Evolutionary conservation across 2,113 vertebrate species (phyloP).

Genomic region (Chascanopsetta lugubris): DNA sequence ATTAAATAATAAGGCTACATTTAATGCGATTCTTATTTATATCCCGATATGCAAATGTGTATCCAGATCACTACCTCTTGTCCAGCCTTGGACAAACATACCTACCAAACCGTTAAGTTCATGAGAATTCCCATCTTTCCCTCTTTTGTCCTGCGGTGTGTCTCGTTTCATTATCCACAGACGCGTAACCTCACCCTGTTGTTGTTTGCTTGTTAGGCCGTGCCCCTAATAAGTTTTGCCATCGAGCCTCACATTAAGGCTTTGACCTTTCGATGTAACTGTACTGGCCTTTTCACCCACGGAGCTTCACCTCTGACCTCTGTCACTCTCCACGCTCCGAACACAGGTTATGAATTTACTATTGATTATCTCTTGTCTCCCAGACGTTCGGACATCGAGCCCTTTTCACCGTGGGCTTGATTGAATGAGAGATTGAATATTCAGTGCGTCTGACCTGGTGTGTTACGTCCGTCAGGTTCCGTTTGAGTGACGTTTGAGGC

Average conservation of each 20-base stretch:
- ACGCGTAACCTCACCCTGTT: slow-evolving; percentile 6
- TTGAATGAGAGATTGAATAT: slow-evolving; percentile 14
- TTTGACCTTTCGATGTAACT: slow-evolving; percentile 81
- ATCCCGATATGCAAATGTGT: too few species aligned
- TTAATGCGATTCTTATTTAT: too few species aligned
- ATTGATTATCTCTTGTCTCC: slow-evolving; percentile 69
- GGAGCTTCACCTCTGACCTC: slow-evolving; percentile 75
- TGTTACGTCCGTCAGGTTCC: neutral
- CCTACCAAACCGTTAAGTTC: too few species aligned
- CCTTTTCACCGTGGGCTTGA: slow-evolving; percentile 36
- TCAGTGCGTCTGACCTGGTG: neutral
- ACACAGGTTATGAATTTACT: slow-evolving; percentile 62
- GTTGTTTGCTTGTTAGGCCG: slow-evolving; percentile 59
- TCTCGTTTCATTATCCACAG: slow-evolving; percentile 10
- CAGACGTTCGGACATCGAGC: slow-evolving; percentile 53
- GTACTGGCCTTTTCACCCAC: slow-evolving; percentile 77
- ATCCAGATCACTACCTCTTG: too few species aligned
- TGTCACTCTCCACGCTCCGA: slow-evolving; percentile 64
- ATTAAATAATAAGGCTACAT: too few species aligned
- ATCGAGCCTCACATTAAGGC: slow-evolving; percentile 77
- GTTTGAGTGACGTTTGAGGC: neutral
- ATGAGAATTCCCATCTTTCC: neutral
- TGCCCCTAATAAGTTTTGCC: slow-evolving; percentile 70
- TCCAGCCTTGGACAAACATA: too few species aligned
- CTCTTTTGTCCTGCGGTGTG: slow-evolving; percentile 1